Percentiles rank a stretch among this genome's conserved stretches.
Evolutionary conservation across 2,888 invertebrate genomes (phyloP).

Genomic region (Leuctra nigra): DNA sequence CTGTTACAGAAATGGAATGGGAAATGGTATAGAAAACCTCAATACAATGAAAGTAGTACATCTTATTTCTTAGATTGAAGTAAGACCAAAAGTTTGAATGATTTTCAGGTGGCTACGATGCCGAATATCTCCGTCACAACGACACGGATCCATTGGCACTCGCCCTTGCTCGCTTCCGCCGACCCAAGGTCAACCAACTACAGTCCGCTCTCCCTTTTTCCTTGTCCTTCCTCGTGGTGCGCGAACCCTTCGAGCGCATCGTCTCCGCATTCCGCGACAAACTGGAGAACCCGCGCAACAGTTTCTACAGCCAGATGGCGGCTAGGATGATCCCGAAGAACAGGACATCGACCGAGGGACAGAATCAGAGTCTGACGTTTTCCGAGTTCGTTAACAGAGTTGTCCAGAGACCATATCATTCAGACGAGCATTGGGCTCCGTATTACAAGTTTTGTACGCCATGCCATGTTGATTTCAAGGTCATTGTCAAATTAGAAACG

Average conservation of each 20-base stretch:
- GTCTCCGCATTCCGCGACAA: constrained; percentile 30
- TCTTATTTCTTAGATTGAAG: too few species aligned
- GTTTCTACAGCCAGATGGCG: constrained; percentile 28
- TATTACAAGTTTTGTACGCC: constrained; percentile 58
- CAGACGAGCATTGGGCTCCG: constrained; percentile 59
- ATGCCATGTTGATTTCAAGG: constrained; percentile 56
- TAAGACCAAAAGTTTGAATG: too few species aligned
- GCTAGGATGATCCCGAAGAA: constrained; percentile 22
- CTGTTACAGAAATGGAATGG: too few species aligned
- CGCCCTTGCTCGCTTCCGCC: constrained; percentile 27
- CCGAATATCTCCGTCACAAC: constrained; percentile 22
- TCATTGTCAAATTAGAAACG: constrained; percentile 58
- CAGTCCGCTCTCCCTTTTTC: constrained; percentile 25
- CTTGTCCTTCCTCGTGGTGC: constrained; percentile 29
- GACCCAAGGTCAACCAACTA: constrained; percentile 27
- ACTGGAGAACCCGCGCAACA: constrained; percentile 26
- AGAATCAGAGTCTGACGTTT: constrained; percentile 53
- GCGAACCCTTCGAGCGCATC: constrained; percentile 30
- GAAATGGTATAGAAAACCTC: too few species aligned
- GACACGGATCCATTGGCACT: constrained; percentile 26
- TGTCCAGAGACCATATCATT: constrained; percentile 23
- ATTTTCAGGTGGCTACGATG: constrained; percentile 29
- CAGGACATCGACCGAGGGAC: not conserved
- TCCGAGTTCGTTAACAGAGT: constrained; percentile 33
- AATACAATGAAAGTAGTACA: too few species aligned